Evolutionary conservation across 1,140 invertebrate species (phyloP), one percentile per base, ranked within the genome.

Genomic region (Luehdorfia chinensis): DNA sequence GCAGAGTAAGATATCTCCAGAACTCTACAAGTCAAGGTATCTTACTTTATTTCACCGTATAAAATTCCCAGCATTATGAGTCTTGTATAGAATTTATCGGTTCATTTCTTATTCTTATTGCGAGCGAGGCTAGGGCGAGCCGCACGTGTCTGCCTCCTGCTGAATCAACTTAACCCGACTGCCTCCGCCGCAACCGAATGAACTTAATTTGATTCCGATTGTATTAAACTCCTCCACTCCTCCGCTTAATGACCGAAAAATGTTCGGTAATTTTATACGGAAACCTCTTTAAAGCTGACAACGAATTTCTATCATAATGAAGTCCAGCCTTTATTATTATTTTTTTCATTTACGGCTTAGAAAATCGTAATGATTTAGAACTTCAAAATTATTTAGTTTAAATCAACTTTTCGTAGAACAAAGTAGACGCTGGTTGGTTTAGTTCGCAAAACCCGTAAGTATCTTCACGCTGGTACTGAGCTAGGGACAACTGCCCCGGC

Each of bases 171-270:
- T 55, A 66, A 65, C 74, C 67, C 67, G 62, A 62, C 70, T 61
- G 62, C 65, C 70, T 64, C 63, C 49, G 52, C 76, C 76, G 68
- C 77, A 79, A 70, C 74, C 73, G 72, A 77, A 81, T 76, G 70
- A 78, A 81, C 75, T 81, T 79, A 83, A 84, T 84, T 83, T 69
- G 76, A 80, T 83, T 78, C 68, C 78, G 62, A 83, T 81, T 84
- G 78, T 83, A 78, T 78, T 81, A 68, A 79, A 71, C 69, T 66
- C 66, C 69, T 62, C 73, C 57, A 63, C 69, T 65, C 52, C 70
- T 60, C 59, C 66, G 73, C 61, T 73, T 80, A 80, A 84, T 84
- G 70, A 73, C 66, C 70, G 61, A 63, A 74, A 84, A 73, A 67
- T 68, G 67, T 56, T 63, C 53, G 50, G 68, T 72, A 69, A 71